phyloP scores from a whole-genome alignment of 2,113 vertebrate genomes.

The Hassar affinis region DNA sequence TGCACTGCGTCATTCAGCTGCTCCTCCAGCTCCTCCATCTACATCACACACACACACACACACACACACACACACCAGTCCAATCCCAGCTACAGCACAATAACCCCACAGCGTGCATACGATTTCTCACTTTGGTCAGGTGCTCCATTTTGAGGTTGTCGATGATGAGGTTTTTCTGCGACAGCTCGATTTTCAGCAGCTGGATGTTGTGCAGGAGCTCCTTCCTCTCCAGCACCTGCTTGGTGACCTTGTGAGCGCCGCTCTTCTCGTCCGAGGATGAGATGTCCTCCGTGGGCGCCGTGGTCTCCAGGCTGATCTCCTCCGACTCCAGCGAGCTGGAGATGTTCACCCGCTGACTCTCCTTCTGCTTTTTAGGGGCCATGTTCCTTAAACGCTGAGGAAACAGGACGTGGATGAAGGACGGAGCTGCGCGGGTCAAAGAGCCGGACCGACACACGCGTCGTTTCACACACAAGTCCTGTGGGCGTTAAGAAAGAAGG shows the following conservation, averaged over 20 bases:
- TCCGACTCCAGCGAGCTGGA: constrained; percentile 95
- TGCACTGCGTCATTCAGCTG: constrained; percentile 88
- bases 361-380: constrained; percentile 78
- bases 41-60: constrained; percentile 14
- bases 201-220: constrained; percentile 88
- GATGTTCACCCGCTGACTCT: constrained; percentile 71
- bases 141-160: constrained; percentile 94
- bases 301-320: constrained; percentile 95
- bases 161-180: constrained; percentile 90
- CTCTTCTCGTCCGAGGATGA: constrained; percentile 92
- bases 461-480: no score
- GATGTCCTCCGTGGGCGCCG: constrained; percentile 87
- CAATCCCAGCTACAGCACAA: background rate
- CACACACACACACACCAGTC: background rate
- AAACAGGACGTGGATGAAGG: background rate
- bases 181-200: constrained; percentile 89
- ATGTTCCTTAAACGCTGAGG: constrained; percentile 61
- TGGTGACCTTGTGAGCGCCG: constrained; percentile 82
- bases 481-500: background rate
- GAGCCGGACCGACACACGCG: background rate
- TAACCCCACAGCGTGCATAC: background rate
- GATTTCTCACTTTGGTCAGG: constrained; percentile 82
- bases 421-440: background rate
- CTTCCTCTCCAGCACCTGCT: constrained; percentile 89
- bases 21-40: constrained; percentile 95